Conservation (phyloP, 2,888 invertebrate species). For the Chrysolina haemoptera region DNA sequence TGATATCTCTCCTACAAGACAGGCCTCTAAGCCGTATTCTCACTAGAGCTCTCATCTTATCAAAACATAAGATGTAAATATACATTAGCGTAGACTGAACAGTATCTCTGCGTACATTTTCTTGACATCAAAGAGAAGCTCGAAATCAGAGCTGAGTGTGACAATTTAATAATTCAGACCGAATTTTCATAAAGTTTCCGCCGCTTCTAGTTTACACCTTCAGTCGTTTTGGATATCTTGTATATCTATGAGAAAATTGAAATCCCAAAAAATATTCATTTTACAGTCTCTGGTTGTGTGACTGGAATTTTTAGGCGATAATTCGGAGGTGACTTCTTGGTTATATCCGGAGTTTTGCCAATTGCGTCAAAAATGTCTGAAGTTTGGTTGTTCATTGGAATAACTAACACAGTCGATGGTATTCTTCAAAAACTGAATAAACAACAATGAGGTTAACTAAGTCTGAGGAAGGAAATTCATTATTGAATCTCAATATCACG, state of each 20-base stretch:
- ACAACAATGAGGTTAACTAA: no score
- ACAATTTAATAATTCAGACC: conserved; percentile 33
- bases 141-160: conserved; percentile 12
- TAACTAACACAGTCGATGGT: no score
- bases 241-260: background rate
- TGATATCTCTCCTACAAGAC: background rate
- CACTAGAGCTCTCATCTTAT: conserved; percentile 1
- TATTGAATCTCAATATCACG: no score
- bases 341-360: no score
- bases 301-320: background rate
- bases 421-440: no score
- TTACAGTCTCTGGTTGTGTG: background rate
- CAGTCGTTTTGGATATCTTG: conserved; percentile 30
- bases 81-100: background rate
- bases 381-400: no score
- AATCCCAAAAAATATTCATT: background rate
- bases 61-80: background rate
- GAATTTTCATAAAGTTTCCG: conserved; percentile 34
- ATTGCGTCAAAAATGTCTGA: no score
- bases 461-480: no score
- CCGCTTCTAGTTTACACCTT: conserved; percentile 31
- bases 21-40: background rate
- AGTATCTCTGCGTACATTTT: no score
- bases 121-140: conserved; percentile 5
- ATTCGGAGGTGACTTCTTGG: no score